phyloP scores from a whole-genome alignment of 2,888 invertebrate species.

The Nephrocerus scutellatus region DNA sequence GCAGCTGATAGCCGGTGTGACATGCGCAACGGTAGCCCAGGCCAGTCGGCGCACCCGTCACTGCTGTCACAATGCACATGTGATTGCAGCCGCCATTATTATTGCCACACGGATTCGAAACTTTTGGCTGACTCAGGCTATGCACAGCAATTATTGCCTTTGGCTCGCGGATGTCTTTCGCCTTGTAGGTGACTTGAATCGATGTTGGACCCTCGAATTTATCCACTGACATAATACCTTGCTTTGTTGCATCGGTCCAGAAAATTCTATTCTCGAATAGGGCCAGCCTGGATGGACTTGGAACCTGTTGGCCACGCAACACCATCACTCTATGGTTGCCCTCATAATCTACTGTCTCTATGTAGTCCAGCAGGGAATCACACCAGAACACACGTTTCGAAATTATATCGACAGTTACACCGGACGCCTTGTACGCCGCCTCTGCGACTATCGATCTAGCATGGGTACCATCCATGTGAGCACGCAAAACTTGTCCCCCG shows the following conservation, averaged over 20 bases:
- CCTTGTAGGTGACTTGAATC: constrained; percentile 72
- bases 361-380: constrained; percentile 89
- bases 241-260: constrained; percentile 89
- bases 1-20: constrained; percentile 75
- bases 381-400: constrained; percentile 92
- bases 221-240: constrained; percentile 79
- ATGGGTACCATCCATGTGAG: constrained; percentile 92
- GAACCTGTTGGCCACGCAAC: constrained; percentile 74
- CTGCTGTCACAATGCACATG: constrained; percentile 85
- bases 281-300: constrained; percentile 75
- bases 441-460: constrained; percentile 77
- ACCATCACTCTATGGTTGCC: constrained; percentile 75
- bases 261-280: constrained; percentile 80
- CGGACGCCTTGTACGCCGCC: constrained; percentile 89
- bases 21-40: constrained; percentile 89
- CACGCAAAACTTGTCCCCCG: constrained; percentile 73
- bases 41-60: constrained; percentile 56
- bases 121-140: constrained; percentile 65
- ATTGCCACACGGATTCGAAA: constrained; percentile 75
- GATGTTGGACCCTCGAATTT: constrained; percentile 75
- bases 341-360: constrained; percentile 91
- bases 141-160: constrained; percentile 79
- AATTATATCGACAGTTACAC: constrained; percentile 85
- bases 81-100: constrained; percentile 89
- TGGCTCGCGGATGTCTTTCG: constrained; percentile 72